Evolutionary conservation across 2,113 vertebrate genomes (phyloP).

Genomic region (Callithrix jacchus): DNA sequence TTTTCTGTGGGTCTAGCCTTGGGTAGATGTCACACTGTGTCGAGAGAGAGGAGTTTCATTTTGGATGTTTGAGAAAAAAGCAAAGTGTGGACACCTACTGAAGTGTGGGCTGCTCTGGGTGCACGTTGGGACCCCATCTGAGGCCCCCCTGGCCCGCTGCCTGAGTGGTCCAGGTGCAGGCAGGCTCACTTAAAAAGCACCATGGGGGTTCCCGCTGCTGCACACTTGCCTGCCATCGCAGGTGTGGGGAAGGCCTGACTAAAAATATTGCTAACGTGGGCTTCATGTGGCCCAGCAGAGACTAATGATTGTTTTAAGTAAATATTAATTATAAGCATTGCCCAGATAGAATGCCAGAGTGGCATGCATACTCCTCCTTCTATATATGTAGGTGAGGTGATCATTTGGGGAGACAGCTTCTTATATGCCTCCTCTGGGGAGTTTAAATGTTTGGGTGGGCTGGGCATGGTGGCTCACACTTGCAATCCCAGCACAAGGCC

Average conservation of each 20-base stretch:
- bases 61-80: neutral
- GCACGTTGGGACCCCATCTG: fast-evolving
- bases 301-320: slow-evolving; percentile 80
- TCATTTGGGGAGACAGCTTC: neutral
- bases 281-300: slow-evolving; percentile 73
- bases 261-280: slow-evolving; percentile 69
- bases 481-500: no score
- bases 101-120: neutral
- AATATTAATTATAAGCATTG: slow-evolving; percentile 77
- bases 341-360: slow-evolving; percentile 51
- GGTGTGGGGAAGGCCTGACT: slow-evolving; percentile 69
- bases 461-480: no score
- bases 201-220: slow-evolving; percentile 21
- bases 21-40: neutral
- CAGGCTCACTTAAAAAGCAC: slow-evolving; percentile 58
- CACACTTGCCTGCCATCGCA: slow-evolving; percentile 30
- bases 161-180: slow-evolving; percentile 53
- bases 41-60: neutral
- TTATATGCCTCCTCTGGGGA: neutral
- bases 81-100: neutral
- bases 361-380: neutral
- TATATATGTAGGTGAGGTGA: neutral
- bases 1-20: neutral
- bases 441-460: neutral
- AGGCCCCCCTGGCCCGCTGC: neutral